These are phyloP conservation scores for Pandion haliaetus DNA, from an alignment of 2,113 vertebrate genomes.

Conservation along the genomic window DNA sequence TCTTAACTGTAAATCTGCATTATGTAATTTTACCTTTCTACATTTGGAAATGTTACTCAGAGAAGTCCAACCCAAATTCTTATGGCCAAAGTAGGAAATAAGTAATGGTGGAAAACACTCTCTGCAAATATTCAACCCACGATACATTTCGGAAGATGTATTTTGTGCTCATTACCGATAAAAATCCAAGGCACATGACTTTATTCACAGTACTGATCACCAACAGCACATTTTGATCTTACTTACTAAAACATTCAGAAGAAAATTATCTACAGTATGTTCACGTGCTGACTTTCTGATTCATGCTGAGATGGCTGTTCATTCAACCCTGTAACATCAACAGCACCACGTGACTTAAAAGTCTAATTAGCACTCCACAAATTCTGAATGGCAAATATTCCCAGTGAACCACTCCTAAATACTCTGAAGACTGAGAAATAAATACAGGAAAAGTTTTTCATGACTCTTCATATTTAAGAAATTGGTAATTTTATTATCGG, in stretches of 20 bases:
- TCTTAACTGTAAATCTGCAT: not conserved
- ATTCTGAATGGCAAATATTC: constrained; percentile 27
- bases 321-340: constrained; percentile 11
- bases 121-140: not conserved
- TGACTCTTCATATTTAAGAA: not conserved
- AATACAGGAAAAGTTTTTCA: not conserved
- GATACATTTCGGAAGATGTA: not conserved
- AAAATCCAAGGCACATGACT: not conserved
- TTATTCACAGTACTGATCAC: not conserved
- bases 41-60: not conserved
- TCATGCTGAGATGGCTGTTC: constrained; percentile 32
- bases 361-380: not conserved
- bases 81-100: not conserved
- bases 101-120: not conserved
- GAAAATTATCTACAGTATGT: not conserved
- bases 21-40: not conserved
- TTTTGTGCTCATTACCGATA: not conserved
- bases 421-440: not conserved
- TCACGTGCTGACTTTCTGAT: not conserved
- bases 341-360: not conserved
- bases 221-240: not conserved
- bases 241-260: not conserved
- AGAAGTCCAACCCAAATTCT: not conserved
- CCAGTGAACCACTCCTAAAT: not conserved
- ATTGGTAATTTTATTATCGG: not conserved